Evolutionary conservation across 2,113 vertebrate species (phyloP).

Genomic region (Gavia stellata): DNA sequence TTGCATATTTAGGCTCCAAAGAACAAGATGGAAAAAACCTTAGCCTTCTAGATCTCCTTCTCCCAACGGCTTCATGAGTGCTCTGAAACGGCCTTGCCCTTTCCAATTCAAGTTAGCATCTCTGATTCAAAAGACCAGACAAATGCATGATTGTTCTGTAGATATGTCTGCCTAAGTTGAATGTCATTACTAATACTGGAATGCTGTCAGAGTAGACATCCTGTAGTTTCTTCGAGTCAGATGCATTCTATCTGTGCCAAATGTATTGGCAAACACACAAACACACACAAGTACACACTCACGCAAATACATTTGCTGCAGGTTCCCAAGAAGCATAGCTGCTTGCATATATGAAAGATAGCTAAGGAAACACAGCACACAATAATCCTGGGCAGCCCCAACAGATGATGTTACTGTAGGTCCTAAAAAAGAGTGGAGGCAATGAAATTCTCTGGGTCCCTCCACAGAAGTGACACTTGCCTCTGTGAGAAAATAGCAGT

Average conservation of each 20-base stretch:
- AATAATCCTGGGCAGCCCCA: not conserved
- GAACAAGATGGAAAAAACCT: not conserved
- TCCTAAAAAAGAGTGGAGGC: not conserved
- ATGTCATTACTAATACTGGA: slow-evolving; percentile 43
- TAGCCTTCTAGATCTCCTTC: not conserved
- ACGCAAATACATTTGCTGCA: not conserved
- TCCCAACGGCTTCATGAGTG: not conserved
- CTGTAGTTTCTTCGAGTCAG: slow-evolving; percentile 30
- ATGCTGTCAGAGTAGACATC: slow-evolving; percentile 37
- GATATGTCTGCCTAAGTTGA: slow-evolving; percentile 22
- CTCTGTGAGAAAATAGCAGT: not conserved
- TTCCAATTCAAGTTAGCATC: slow-evolving; percentile 37
- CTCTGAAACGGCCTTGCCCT: slow-evolving; percentile 20
- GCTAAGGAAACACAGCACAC: not conserved
- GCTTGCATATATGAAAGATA: not conserved
- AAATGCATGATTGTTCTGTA: slow-evolving; percentile 41
- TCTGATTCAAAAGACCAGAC: slow-evolving; percentile 13
- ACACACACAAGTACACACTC: not conserved
- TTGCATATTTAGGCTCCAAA: not conserved
- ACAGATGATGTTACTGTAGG: not conserved
- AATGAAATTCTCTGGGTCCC: not conserved
- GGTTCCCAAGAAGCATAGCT: not conserved
- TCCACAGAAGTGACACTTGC: not conserved
- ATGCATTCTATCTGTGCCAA: slow-evolving; percentile 32
- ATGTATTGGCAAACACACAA: slow-evolving; percentile 1